Conservation (phyloP, 2,113 vertebrate species). For the Oceanodroma tethys region DNA sequence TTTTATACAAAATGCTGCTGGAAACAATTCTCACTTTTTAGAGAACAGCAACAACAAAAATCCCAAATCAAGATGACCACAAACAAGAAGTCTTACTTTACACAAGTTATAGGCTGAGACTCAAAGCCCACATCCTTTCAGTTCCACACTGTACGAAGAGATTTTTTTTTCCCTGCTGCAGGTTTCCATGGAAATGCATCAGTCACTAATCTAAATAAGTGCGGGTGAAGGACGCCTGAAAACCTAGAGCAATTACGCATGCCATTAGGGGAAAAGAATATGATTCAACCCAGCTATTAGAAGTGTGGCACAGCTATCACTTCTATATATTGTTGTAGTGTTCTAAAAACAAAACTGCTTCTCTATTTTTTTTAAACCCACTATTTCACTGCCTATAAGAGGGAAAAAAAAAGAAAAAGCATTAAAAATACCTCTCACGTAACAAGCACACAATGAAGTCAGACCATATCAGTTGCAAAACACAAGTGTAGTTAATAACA, state of each 20-base stretch:
- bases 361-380: not conserved
- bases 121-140: slow-evolving; percentile 70
- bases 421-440: slow-evolving; percentile 36
- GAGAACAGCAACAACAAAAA: not conserved
- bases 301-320: slow-evolving; percentile 53
- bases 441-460: slow-evolving; percentile 21
- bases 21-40: not conserved
- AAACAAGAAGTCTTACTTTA: slow-evolving; percentile 19
- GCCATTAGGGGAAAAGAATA: slow-evolving; percentile 68
- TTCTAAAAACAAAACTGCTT: slow-evolving; percentile 45
- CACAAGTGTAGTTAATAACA: not conserved
- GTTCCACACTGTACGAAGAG: slow-evolving; percentile 77
- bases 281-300: slow-evolving; percentile 73
- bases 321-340: slow-evolving; percentile 24
- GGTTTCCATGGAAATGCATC: slow-evolving; percentile 92
- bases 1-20: not conserved
- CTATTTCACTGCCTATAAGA: not conserved
- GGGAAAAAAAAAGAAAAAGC: not conserved
- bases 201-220: slow-evolving; percentile 91
- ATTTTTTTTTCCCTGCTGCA: slow-evolving; percentile 73
- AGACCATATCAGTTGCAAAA: not conserved
- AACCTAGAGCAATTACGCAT: slow-evolving; percentile 78
- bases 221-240: slow-evolving; percentile 81
- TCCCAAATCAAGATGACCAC: not conserved
- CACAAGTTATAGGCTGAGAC: slow-evolving; percentile 68